Evolutionary conservation across 2,888 invertebrate species (phyloP).

Genomic region (Lasioglossum calceatum): DNA sequence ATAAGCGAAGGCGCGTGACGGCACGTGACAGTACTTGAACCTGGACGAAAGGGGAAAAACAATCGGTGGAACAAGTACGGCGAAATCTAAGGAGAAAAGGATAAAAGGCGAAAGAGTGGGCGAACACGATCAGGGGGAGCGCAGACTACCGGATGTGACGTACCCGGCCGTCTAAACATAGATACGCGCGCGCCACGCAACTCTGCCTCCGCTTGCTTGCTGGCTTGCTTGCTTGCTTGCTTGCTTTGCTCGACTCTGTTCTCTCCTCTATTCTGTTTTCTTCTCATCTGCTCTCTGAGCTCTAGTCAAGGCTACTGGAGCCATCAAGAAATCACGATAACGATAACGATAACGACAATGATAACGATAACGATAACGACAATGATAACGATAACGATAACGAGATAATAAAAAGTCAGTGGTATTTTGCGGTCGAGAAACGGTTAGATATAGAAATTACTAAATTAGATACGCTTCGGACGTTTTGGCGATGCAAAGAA

Average conservation of each 20-base stretch:
- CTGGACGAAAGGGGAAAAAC: slow-evolving; percentile 13
- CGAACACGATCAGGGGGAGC: slow-evolving; percentile 66
- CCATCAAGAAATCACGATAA: slow-evolving; percentile 54
- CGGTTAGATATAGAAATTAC: background rate
- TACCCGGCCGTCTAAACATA: slow-evolving; percentile 79
- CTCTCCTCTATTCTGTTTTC: slow-evolving; percentile 24
- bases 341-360: slow-evolving; percentile 13
- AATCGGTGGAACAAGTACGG: slow-evolving; percentile 15
- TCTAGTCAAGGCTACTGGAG: slow-evolving; percentile 70
- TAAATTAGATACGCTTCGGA: background rate
- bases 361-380: background rate
- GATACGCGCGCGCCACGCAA: slow-evolving; percentile 72
- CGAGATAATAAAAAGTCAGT: background rate
- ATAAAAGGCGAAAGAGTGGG: slow-evolving; percentile 50
- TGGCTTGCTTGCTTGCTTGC: background rate
- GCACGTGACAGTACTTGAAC: slow-evolving; percentile 36
- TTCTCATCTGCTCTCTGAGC: slow-evolving; percentile 31
- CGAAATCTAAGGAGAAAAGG: slow-evolving; percentile 38
- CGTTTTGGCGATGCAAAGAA: background rate
- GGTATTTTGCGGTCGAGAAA: background rate
- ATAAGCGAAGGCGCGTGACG: background rate
- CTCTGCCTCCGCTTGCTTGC: slow-evolving; percentile 49
- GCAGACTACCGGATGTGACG: slow-evolving; percentile 80
- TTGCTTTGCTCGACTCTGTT: slow-evolving; percentile 44
- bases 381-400: background rate